Percentiles rank a stretch among this genome's conserved stretches.
These are phyloP conservation scores for Loxodonta africana DNA, from an alignment of 2,113 vertebrate species.

Conservation along the genomic window DNA sequence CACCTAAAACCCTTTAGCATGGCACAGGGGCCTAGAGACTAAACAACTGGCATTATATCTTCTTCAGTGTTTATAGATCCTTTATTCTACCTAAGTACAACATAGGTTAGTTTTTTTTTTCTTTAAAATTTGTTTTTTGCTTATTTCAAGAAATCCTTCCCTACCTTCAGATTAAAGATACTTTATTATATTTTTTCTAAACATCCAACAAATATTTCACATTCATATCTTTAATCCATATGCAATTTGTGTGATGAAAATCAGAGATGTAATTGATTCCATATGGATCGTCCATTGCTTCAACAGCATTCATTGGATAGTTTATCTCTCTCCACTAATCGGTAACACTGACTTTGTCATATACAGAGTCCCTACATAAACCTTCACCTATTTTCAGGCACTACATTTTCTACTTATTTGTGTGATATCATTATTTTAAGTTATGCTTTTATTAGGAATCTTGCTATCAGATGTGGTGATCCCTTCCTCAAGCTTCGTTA, in stretches of 20 bases:
- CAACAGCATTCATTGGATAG: not conserved
- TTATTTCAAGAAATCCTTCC: conserved; percentile 26
- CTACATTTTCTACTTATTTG: not conserved
- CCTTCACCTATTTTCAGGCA: not conserved
- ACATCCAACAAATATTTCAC: conserved; percentile 47
- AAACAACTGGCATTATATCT: not conserved
- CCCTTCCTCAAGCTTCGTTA: conserved; percentile 1
- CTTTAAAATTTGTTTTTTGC: not conserved
- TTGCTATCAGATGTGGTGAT: not conserved
- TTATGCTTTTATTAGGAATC: not conserved
- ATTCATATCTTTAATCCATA: conserved; percentile 40
- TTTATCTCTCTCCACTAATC: conserved; percentile 23
- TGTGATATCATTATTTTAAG: conserved; percentile 21
- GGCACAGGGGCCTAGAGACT: not conserved
- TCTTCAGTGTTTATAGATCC: not conserved
- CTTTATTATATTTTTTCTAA: conserved; percentile 12
- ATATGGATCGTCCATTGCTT: conserved; percentile 2
- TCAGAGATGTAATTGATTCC: conserved; percentile 53
- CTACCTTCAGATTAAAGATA: not conserved
- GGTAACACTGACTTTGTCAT: not conserved
- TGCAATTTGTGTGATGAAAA: conserved; percentile 29
- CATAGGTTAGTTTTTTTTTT: conserved; percentile 10
- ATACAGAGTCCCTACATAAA: conserved; percentile 26
- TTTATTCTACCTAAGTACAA: not conserved
- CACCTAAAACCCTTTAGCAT: not conserved